Conservation (phyloP, 2,113 vertebrate genomes). For the Lepus europaeus region DNA sequence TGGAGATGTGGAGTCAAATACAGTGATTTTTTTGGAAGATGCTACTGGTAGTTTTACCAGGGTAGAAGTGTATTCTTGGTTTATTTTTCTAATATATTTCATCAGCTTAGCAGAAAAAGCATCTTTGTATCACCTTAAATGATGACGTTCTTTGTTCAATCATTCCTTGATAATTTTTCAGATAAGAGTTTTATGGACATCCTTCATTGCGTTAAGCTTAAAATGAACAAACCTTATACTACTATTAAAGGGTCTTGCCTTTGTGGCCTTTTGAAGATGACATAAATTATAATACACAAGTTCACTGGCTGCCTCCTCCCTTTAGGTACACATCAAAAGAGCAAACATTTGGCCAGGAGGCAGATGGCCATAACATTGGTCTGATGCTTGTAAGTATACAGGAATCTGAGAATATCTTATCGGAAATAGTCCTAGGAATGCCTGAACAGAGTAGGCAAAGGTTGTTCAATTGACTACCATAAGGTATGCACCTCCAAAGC, state of each 20-base stretch:
- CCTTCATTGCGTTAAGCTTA: background rate
- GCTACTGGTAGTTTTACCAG: background rate
- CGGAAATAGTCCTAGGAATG: background rate
- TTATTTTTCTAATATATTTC: background rate
- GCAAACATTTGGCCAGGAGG: conserved; percentile 41
- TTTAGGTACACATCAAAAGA: conserved; percentile 25
- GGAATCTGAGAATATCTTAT: background rate
- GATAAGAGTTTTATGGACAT: conserved; percentile 41
- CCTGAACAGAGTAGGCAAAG: background rate
- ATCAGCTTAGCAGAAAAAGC: background rate
- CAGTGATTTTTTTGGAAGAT: background rate
- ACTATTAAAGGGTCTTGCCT: conserved; percentile 50
- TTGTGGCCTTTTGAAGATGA: conserved; percentile 10
- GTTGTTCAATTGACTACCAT: background rate
- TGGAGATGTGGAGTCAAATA: background rate
- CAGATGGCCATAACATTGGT: conserved; percentile 45
- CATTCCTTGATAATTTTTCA: background rate
- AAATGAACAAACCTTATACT: conserved; percentile 35
- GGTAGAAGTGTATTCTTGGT: background rate
- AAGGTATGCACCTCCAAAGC: background rate
- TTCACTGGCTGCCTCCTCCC: conserved; percentile 16
- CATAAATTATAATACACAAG: background rate
- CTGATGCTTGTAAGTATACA: background rate
- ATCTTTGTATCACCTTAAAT: conserved; percentile 31
- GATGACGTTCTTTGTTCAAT: background rate